Base-by-base conservation (phyloP, 2,888 invertebrate species). In the Spialia ferax region DNA sequence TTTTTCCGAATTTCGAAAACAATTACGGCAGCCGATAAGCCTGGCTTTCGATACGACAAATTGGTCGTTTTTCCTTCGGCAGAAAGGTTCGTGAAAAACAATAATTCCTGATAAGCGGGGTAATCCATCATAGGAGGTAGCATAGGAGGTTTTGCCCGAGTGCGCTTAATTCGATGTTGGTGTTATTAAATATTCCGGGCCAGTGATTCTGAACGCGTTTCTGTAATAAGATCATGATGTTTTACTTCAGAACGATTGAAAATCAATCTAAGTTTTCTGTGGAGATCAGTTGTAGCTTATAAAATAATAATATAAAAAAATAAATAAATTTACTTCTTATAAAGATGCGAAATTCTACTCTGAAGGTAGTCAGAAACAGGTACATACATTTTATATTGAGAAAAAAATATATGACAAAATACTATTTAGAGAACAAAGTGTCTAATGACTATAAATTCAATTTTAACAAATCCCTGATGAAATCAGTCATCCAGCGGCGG, bases 71-170 rank as follows among this genome's bases (percentile, higher is more conserved):
- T 82, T 77, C 69, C 75, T 73, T 74, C 74, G 70, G 70, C 75
- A 76, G 62, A 52, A 62, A 73, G 73, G 76, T 82, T 84, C 79
- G 83, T 79, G 81, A 82, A 82, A 86, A 86, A 85, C 85, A 86
- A 85, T 83, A 82, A 82, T 75, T 78, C 70, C 66, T 75, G 84
- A 85, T 85, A 86, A 84, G 79, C 66, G 60, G 35, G 20, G 70
- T 70, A 77, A 79, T 79, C 76, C 76, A 79, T 79, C 77, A 79
- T 74, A 59, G 69, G 50, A 63, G 8, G 22, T 42, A 29, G 59
- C 52, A 32, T n/a, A 52, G 50, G 26, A 59, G 50, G 65, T 50
- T 65, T 65, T 35, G 59, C 50, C 52, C 50, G 35, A 52, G 50
- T 59, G 59, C 8, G 38, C 65, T 65, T 50, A 65, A 65, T 65